These are phyloP conservation scores for Spheniscus humboldti DNA, from an alignment of 2,797 vertebrate species.

Conservation along the genomic window DNA sequence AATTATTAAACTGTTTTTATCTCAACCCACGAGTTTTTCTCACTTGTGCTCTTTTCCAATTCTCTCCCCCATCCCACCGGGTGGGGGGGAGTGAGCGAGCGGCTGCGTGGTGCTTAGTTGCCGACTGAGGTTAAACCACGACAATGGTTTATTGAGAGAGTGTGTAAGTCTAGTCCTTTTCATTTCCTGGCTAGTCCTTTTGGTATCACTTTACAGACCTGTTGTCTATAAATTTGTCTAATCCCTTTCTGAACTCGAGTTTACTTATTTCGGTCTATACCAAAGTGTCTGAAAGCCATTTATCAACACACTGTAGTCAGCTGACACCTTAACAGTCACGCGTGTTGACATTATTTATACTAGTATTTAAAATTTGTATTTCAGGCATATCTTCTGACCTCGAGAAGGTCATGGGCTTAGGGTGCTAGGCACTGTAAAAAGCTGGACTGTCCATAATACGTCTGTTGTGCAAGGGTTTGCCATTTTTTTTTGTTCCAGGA, in stretches of 20 bases:
- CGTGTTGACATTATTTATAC: background rate
- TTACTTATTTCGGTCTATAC: background rate
- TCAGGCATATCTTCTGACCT: background rate
- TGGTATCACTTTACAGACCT: background rate
- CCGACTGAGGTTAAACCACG: too few species aligned
- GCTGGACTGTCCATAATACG: background rate
- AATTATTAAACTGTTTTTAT: too few species aligned
- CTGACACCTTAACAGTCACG: background rate
- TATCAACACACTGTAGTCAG: background rate
- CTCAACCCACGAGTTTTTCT: too few species aligned
- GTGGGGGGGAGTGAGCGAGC: too few species aligned
- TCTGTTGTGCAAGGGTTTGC: background rate
- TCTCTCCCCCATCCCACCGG: too few species aligned
- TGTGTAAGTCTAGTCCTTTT: background rate
- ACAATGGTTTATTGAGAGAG: background rate
- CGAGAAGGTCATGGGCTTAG: background rate
- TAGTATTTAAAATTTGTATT: background rate
- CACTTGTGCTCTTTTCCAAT: too few species aligned
- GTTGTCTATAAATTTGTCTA: background rate
- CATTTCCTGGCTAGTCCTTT: background rate
- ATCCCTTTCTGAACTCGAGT: background rate
- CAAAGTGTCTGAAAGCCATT: background rate
- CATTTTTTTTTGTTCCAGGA: background rate
- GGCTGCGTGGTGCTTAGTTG: too few species aligned
- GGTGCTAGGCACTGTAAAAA: background rate